Conservation (phyloP, 1,140 invertebrate genomes). For the Holotrichia oblita region DNA sequence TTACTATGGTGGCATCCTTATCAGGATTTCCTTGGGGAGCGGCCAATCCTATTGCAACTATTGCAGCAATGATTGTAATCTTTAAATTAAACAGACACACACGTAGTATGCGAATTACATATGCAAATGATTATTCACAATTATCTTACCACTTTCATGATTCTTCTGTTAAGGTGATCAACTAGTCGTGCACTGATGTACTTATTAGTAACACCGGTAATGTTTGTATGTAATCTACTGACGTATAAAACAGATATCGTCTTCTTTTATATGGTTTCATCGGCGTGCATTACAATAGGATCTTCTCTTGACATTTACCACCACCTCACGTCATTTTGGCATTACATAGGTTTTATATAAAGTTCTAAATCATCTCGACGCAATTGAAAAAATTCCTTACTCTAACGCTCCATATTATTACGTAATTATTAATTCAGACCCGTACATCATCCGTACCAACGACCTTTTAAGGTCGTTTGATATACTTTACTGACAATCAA, state of each 20-base stretch:
- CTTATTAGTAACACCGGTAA: slow-evolving; percentile 4
- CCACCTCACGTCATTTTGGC: slow-evolving; percentile 21
- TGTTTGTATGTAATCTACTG: slow-evolving; percentile 27
- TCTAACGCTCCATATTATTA: slow-evolving; percentile 8
- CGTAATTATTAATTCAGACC: not conserved
- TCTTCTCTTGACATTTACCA: slow-evolving; percentile 30
- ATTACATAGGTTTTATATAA: not conserved
- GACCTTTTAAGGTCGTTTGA: slow-evolving; percentile 24
- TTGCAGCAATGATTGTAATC: slow-evolving; percentile 56
- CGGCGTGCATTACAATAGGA: slow-evolving; percentile 24
- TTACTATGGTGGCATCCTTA: slow-evolving; percentile 54
- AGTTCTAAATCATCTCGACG: not conserved
- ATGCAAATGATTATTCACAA: not conserved
- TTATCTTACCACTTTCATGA: slow-evolving; percentile 35
- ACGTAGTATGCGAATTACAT: not conserved
- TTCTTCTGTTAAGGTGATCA: not conserved
- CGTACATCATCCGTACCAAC: not conserved
- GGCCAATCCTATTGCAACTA: slow-evolving; percentile 53
- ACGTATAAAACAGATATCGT: slow-evolving; percentile 22
- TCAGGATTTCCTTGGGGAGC: slow-evolving; percentile 45
- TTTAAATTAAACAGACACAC: slow-evolving; percentile 44
- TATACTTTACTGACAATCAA: not conserved
- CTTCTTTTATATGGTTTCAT: slow-evolving; percentile 23
- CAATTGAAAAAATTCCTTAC: slow-evolving; percentile 8
- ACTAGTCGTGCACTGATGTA: slow-evolving; percentile 1